Conservation (phyloP, 2,888 invertebrate genomes). For the Metopia argyrocephala region DNA sequence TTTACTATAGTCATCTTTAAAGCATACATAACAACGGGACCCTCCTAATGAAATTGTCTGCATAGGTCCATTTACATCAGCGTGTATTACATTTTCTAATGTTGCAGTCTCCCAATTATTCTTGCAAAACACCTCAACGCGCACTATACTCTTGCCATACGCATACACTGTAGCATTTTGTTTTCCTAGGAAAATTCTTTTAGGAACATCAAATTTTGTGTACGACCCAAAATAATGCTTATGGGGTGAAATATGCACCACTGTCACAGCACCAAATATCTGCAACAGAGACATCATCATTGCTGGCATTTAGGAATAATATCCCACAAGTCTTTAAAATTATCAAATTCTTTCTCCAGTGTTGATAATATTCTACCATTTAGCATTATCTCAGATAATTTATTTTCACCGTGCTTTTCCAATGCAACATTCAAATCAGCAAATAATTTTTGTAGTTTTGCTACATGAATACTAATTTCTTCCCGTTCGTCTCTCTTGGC, state of each 20-base stretch:
- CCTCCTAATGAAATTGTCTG: constrained; percentile 62
- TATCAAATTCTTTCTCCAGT: constrained; percentile 26
- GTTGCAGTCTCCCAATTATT: background rate
- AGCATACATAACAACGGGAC: constrained; percentile 64
- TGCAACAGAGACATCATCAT: constrained; percentile 1
- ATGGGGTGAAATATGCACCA: constrained; percentile 1
- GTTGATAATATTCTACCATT: constrained; percentile 32
- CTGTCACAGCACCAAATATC: constrained; percentile 28
- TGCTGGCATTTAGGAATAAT: constrained; percentile 10
- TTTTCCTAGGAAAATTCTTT: background rate
- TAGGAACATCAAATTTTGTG: background rate
- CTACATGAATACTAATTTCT: constrained; percentile 19
- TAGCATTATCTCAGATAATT: constrained; percentile 27
- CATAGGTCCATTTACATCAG: constrained; percentile 66
- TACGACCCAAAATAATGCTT: background rate
- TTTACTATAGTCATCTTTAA: constrained; percentile 64
- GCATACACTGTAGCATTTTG: constrained; percentile 1
- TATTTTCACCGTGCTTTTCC: constrained; percentile 8
- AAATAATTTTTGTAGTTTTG: constrained; percentile 27
- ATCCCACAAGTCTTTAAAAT: constrained; percentile 23
- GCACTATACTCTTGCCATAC: background rate
- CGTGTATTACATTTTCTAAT: constrained; percentile 55
- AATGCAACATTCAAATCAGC: constrained; percentile 21
- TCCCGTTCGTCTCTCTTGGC: constrained; percentile 11
- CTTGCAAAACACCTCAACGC: constrained; percentile 13